Conservation (phyloP, 2,888 invertebrate genomes). For the Calephelis perditalis region DNA sequence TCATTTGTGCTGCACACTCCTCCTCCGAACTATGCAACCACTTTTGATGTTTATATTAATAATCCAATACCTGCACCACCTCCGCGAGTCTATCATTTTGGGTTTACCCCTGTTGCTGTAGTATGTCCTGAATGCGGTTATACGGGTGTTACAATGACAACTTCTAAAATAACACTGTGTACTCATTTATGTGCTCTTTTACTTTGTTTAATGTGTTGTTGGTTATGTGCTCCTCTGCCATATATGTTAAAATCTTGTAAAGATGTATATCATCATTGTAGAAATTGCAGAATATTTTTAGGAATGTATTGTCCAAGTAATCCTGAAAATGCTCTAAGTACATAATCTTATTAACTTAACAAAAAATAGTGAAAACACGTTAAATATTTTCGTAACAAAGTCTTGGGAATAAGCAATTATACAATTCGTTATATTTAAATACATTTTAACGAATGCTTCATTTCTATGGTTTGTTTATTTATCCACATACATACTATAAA, state of each 20-base stretch:
- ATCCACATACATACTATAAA: no score
- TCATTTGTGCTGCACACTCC: conserved; percentile 64
- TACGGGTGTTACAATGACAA: conserved; percentile 53
- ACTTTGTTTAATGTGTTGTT: conserved; percentile 64
- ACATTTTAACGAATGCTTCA: no score
- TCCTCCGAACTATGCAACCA: conserved; percentile 63
- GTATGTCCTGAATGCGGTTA: conserved; percentile 62
- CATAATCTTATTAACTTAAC: conserved; percentile 2
- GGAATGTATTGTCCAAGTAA: conserved; percentile 67
- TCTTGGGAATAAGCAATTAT: no score
- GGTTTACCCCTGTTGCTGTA: conserved; percentile 54
- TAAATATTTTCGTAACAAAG: no score
- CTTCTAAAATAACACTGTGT: conserved; percentile 55
- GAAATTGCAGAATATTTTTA: conserved; percentile 58
- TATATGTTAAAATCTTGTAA: conserved; percentile 66
- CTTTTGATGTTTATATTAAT: conserved; percentile 65
- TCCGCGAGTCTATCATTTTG: conserved; percentile 48
- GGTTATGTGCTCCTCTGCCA: conserved; percentile 65
- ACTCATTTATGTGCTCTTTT: conserved; percentile 61
- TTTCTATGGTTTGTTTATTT: no score
- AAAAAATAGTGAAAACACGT: no score
- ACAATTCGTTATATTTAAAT: no score
- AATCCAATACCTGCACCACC: conserved; percentile 46
- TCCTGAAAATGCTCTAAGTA: conserved; percentile 41
- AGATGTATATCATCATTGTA: conserved; percentile 67